Base-by-base conservation (phyloP, 2,113 vertebrate genomes). In the Caranx ignobilis region DNA sequence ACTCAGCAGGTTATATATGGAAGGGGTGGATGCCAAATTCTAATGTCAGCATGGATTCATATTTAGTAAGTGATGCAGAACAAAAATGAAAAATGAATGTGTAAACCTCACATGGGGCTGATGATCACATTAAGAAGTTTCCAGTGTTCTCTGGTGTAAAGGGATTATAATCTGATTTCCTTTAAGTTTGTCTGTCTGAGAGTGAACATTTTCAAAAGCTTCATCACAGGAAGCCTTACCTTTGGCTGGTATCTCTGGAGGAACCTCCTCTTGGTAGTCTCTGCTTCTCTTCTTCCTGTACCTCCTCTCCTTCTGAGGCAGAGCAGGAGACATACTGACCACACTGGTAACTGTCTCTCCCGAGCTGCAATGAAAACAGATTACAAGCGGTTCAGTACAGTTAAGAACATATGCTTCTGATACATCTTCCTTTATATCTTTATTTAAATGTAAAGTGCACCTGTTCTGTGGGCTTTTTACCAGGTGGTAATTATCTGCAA, bases 381-480 rank as follows among this genome's bases (percentile, higher is more conserved):
- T n/a, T 9, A 59, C 31, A 7, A 68, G 5, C 77, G 1, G 3
- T 62, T 82, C 18, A 81, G 60, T 63, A 15, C 21, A 48, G 16
- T 37, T 45, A 5, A 15, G 10, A 35, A 31, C 8, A 67, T 32
- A 2, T 52, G 18, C 6, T 32, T 57, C n/a, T 55, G 52, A 4
- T 19, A 8, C 0, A 5, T 55, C 1, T 45, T 13, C 0, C 13
- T 11, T 45, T 45, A 13, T 13, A 32, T 0, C 31, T 34, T 56
- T n/a, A 12, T 59, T 59, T 2, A 43, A 43, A 10, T 11, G 15
- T 35, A 31, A 52, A 35, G 31, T 2, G 50, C 94, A 98, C 97
- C 97, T 98, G 96, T 96, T 97, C 78, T 97, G 96, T 3, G 96
- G 94, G 31, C 95, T 96, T 93, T 97, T 98, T 92, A 98, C 96